Base-by-base conservation (phyloP, 2,797 vertebrate genomes). In the Onychomys leucogaster region DNA sequence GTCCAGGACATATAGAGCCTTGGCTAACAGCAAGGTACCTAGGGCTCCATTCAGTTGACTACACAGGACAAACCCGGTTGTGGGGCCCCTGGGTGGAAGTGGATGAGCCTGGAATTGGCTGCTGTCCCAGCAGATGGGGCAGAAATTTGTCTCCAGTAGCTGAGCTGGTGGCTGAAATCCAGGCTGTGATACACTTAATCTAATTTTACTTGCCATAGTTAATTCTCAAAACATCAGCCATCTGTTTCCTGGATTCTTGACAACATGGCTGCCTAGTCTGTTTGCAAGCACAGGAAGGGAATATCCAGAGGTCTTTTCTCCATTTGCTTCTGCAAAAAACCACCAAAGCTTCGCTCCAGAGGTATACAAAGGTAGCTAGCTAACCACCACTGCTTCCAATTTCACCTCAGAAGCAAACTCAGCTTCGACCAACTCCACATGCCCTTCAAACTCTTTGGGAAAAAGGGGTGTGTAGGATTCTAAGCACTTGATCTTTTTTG, bases 241-340 rank as follows among this genome's bases (percentile, higher is more conserved):
- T 95, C 96, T 97, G 95, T 95, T 96, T 97, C 95, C 95, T 97
- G 96, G 87, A 96, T 92, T 93, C 93, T n/a, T 82, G 73, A 93
- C 90, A 73, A 49, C 19, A 49, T 25, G 55, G 90, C 46, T 17
- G 41, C 89, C 82, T 78, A 43, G 52, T 80, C 94, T 59, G 29
- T 52, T 90, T 87, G 94, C 25, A 14, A 27, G 77, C 75, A 83
- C 82, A 4, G 27, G 91, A 89, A 92, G 61, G 23, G n/a, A 83
- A 87, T 69, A 90, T 75, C 73, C 67, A 43, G 90, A 89, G 76
- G 59, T 81, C 82, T 89, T 90, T 90, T 46, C 27, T 90, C 41
- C 11, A 14, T 9, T 52, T 14, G 32, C 46, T 67, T 94, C 34
- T 89, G 69, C 37, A 21, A 80, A n/a, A 90, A 29, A 7, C 19